Base-by-base conservation (phyloP, 1,140 invertebrate genomes). In the Apis dorsata region DNA sequence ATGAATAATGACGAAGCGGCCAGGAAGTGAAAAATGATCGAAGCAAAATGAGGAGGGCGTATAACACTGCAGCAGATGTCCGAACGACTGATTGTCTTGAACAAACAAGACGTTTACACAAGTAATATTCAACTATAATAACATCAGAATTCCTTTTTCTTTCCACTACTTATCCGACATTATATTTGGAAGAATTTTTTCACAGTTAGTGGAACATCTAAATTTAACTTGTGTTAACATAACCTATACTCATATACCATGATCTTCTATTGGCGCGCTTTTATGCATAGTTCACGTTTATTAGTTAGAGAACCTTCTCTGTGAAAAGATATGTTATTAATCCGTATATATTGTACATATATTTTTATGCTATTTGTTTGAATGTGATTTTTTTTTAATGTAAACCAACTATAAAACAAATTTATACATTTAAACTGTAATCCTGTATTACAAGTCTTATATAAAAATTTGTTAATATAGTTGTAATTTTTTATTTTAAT, bases 11-110 rank as follows among this genome's bases (percentile, higher is more conserved):
- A 85, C 77, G 86, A 86, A 82, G 85, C 55, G 62, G 73, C 75
- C 44, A 84, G 44, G 53, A 81, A 81, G 71, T 79, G 75, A 81
- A 84, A 76, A 63, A 90, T 90, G 89, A 85, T 55, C 92, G 86
- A 90, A 76, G 55, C 89, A 90, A 89, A 81, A 94, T 94, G 93
- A 94, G 92, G 90, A 93, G 91, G 83, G 85, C 85, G 51, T 92
- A 90, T 63, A 93, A 91, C 89, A 79, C 91, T 78, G 84, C 91
- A 81, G 86, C 89, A 77, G 93, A 94, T 89, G 88, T 83, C 49
- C 91, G 92, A 86, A 90, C 90, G 44, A 82, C 69, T 76, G 93
- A 94, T 83, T 91, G 81, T 69, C 90, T 93, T 63, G 93, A 94
- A 69, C 81, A 91, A 73, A 91, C 94, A 28, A 93, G 90, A 84